Percentiles rank a stretch among this genome's conserved stretches.
Evolutionary conservation across 2,797 vertebrate species (phyloP).

Genomic region (Oceanodroma leucorhoa): DNA sequence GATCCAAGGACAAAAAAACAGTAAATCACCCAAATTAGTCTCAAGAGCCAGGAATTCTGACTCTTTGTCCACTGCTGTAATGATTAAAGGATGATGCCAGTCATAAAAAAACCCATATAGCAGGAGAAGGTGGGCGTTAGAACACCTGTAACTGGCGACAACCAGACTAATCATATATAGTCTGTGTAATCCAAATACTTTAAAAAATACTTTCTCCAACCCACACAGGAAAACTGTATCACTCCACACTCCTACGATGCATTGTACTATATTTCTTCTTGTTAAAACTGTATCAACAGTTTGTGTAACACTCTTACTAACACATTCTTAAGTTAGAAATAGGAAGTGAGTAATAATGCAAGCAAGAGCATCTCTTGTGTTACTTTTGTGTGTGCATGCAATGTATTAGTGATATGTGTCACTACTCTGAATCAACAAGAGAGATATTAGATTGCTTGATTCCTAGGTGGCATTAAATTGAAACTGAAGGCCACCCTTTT

Average conservation of each 20-base stretch:
- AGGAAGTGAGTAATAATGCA: slow-evolving; percentile 47
- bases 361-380: background rate
- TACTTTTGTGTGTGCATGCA: background rate
- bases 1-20: background rate
- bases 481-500: background rate
- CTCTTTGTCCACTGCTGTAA: background rate
- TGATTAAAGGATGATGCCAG: slow-evolving; percentile 12
- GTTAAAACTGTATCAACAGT: slow-evolving; percentile 36
- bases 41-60: slow-evolving; percentile 4
- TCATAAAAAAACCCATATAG: slow-evolving; percentile 4
- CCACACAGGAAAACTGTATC: slow-evolving; percentile 59
- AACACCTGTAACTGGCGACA: slow-evolving; percentile 47
- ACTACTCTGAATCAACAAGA: background rate
- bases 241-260: slow-evolving; percentile 41
- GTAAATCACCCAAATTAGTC: background rate
- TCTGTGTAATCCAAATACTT: slow-evolving; percentile 33
- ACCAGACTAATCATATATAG: slow-evolving; percentile 33
- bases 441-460: background rate
- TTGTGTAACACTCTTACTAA: slow-evolving; percentile 53
- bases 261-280: slow-evolving; percentile 51
- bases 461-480: background rate
- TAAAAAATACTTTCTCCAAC: slow-evolving; percentile 48
- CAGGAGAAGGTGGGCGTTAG: slow-evolving; percentile 14
- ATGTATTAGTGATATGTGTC: background rate
- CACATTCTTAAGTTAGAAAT: slow-evolving; percentile 28